Conservation (phyloP, 2,113 vertebrate genomes). For the Callipepla squamata region DNA sequence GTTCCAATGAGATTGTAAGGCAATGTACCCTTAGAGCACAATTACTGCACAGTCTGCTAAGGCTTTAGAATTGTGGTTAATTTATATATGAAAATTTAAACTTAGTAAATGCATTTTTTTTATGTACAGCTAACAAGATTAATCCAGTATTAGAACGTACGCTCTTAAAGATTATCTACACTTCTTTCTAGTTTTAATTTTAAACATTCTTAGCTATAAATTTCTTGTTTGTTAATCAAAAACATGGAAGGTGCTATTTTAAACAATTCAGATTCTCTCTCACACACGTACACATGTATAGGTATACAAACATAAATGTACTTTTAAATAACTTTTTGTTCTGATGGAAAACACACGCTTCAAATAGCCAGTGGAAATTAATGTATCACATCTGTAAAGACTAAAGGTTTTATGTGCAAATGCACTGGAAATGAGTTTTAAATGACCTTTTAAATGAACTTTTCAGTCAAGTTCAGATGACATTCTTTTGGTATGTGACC, state of each 20-base stretch:
- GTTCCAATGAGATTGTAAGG: neutral
- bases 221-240: neutral
- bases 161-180: neutral
- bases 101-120: neutral
- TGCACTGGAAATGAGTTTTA: neutral
- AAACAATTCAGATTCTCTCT: neutral
- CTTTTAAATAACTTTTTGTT: neutral
- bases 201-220: neutral
- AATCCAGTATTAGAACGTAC: neutral
- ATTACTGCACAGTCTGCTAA: neutral
- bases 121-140: neutral
- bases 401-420: neutral
- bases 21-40: rapidly evolving
- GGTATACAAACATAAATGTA: neutral
- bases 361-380: neutral
- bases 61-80: neutral
- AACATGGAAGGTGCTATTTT: neutral
- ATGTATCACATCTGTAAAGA: neutral
- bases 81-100: neutral
- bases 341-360: neutral
- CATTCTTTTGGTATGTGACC: neutral
- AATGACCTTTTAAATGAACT: neutral
- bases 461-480: neutral
- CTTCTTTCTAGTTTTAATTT: neutral
- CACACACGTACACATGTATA: neutral